Conservation (phyloP, 1,140 invertebrate species). For the Amphibalanus amphitrite region DNA sequence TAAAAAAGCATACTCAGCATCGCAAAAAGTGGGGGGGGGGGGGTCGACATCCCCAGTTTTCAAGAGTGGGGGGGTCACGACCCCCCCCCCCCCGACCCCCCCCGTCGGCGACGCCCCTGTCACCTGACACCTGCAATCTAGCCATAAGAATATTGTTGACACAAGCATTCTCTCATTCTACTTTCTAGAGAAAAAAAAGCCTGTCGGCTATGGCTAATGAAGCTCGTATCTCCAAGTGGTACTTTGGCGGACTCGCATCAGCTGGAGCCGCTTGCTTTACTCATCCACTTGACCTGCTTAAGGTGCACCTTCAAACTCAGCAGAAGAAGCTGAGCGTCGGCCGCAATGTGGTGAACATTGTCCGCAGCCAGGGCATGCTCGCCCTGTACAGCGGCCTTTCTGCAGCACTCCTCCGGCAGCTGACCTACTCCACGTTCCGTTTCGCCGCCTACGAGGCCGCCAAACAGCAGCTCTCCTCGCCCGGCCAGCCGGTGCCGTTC, state of each 20-base stretch:
- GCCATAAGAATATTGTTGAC: too few relatives aligned
- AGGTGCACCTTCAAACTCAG: slow-evolving; percentile 93
- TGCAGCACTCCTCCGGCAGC: slow-evolving; percentile 80
- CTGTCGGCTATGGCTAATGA: slow-evolving; percentile 16
- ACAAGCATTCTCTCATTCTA: too few relatives aligned
- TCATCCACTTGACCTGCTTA: slow-evolving; percentile 92
- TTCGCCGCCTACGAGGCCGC: slow-evolving; percentile 86
- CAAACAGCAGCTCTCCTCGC: slow-evolving; percentile 35
- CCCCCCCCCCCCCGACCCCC: too few relatives aligned
- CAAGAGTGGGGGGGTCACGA: too few relatives aligned
- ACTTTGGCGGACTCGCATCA: slow-evolving; percentile 87
- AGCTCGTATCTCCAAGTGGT: slow-evolving; percentile 43
- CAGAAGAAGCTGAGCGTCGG: slow-evolving; percentile 53
- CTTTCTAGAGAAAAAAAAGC: too few relatives aligned
- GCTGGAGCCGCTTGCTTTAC: slow-evolving; percentile 88
- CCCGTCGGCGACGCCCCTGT: too few relatives aligned
- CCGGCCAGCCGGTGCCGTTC: slow-evolving; percentile 39
- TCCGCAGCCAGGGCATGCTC: slow-evolving; percentile 61
- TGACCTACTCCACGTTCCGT: slow-evolving; percentile 91
- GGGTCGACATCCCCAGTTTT: too few relatives aligned
- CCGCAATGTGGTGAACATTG: slow-evolving; percentile 49
- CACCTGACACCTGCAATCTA: too few relatives aligned
- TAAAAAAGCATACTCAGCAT: too few relatives aligned
- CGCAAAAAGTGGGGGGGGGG: too few relatives aligned
- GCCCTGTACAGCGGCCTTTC: slow-evolving; percentile 94